Percentiles rank a stretch among this genome's conserved stretches.
phyloP scores from a whole-genome alignment of 92 coral and sea anemone genomes.

The Pocillopora grandis region DNA sequence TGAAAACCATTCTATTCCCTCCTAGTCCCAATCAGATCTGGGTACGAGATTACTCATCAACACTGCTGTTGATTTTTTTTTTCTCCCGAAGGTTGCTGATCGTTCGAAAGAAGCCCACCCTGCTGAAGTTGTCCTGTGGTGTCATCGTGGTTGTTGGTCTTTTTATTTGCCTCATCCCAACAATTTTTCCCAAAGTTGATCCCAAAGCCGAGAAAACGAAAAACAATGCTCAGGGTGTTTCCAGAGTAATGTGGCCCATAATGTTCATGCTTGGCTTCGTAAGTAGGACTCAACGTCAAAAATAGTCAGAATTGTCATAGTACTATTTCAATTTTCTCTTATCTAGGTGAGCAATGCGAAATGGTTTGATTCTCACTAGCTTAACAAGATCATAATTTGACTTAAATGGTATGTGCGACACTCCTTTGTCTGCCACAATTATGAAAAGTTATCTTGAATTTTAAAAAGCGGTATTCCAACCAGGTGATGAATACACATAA shows the following conservation, averaged over 20 bases:
- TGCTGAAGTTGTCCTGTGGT: constrained; percentile 66
- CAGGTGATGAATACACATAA: too few species aligned
- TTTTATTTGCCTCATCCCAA: constrained; percentile 76
- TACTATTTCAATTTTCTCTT: too few species aligned
- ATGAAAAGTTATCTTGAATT: too few species aligned
- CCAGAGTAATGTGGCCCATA: constrained; percentile 83
- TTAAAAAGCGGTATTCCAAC: too few species aligned
- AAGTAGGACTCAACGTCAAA: constrained; percentile 28
- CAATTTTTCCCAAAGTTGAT: constrained; percentile 73
- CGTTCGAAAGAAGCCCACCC: constrained; percentile 57
- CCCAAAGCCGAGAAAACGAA: constrained; percentile 47
- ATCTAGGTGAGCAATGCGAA: too few species aligned
- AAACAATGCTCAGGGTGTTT: constrained; percentile 67
- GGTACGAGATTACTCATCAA: too few species aligned
- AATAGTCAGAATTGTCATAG: background rate
- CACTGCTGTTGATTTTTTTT: background rate
- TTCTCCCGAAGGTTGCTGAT: constrained; percentile 1
- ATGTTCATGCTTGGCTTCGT: constrained; percentile 92
- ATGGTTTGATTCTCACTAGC: too few species aligned
- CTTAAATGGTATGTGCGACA: too few species aligned
- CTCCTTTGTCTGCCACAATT: too few species aligned
- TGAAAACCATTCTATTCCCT: too few species aligned
- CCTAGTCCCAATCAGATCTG: too few species aligned
- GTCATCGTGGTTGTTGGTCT: constrained; percentile 68
- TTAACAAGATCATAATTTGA: too few species aligned